These are phyloP conservation scores for Leptinotarsa undecemlineata DNA, from an alignment of 1,140 invertebrate species.

Conservation along the genomic window DNA sequence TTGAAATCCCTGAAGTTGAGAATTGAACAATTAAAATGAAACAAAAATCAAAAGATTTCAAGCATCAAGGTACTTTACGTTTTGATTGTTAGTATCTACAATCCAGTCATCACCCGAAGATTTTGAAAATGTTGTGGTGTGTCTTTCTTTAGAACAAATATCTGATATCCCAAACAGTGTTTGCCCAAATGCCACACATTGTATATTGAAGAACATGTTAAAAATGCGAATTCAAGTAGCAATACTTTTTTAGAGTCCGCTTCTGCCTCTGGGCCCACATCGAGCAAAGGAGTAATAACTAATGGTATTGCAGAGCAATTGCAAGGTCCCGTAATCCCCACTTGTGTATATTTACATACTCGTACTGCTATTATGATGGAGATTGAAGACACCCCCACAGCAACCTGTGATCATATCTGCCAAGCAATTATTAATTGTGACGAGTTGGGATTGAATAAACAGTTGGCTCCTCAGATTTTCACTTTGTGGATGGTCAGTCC, in stretches of 20 bases:
- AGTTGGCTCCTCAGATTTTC: slow-evolving; percentile 65
- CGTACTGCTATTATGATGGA: slow-evolving; percentile 70
- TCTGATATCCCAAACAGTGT: not conserved
- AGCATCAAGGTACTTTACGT: too few relatives aligned
- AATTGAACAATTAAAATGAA: too few relatives aligned
- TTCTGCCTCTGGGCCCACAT: not conserved
- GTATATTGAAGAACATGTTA: too few relatives aligned
- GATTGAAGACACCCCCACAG: slow-evolving; percentile 67
- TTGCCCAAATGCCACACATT: not conserved
- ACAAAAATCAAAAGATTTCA: too few relatives aligned
- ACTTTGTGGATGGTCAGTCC: slow-evolving; percentile 70
- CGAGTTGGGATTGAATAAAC: slow-evolving; percentile 65
- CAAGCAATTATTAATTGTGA: slow-evolving; percentile 63
- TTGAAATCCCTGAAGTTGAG: too few relatives aligned
- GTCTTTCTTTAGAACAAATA: too few relatives aligned
- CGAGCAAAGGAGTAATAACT: slow-evolving; percentile 23
- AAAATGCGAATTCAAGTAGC: not conserved
- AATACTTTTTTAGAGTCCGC: not conserved
- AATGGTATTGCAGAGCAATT: slow-evolving; percentile 24
- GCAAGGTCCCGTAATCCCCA: slow-evolving; percentile 56
- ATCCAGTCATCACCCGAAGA: too few relatives aligned
- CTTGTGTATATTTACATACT: slow-evolving; percentile 70
- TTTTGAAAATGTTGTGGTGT: too few relatives aligned
- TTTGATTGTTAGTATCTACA: too few relatives aligned
- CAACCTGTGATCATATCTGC: slow-evolving; percentile 63